Evolutionary conservation across 2,113 vertebrate species (phyloP).

Genomic region (chimpanzee (Pan troglodytes)): NHGRI_mPanTro3-v2.1_pri NC_072411.2:125645001-125645500

Average conservation of each 20-base stretch:
- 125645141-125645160: background rate
- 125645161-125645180: background rate
- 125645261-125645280: background rate
- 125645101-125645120: background rate
- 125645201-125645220: background rate
- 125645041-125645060: background rate
- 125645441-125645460: background rate
- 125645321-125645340: background rate
- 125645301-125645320: background rate
- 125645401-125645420: background rate
- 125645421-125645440: background rate
- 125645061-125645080: background rate
- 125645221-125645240: background rate
- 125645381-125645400: background rate
- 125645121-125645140: background rate
- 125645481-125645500: background rate
- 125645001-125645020: background rate
- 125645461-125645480: background rate
- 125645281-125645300: no score
- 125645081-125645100: background rate
- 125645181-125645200: background rate
- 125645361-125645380: background rate
- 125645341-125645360: background rate
- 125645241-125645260: background rate
- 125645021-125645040: background rate